Conservation (phyloP, 2,797 vertebrate genomes). For the Pangasius djambal region DNA sequence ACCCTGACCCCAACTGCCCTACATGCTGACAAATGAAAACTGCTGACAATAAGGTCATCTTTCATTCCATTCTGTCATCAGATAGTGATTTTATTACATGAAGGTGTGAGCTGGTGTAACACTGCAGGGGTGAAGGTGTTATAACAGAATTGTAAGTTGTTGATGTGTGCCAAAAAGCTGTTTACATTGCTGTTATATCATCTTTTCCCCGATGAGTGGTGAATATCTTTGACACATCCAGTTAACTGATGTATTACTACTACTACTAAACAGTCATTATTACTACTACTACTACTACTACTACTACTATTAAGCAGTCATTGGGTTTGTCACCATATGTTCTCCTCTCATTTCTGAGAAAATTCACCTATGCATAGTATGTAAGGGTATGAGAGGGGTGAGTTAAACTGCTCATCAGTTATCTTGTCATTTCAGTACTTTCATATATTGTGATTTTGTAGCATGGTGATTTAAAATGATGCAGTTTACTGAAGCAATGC, state of each 20-base stretch:
- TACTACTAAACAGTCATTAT: not conserved
- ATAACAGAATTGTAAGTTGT: not conserved
- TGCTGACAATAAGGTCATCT: not conserved
- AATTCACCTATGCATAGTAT: not conserved
- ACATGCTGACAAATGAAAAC: slow-evolving; percentile 12
- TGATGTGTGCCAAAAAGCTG: slow-evolving; percentile 12
- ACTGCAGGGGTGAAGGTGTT: not conserved
- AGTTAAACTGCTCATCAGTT: not conserved
- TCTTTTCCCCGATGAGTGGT: not conserved
- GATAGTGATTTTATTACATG: not conserved
- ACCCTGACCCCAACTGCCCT: not conserved
- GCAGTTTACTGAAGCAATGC: not conserved
- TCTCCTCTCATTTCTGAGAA: not conserved
- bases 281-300: not conserved
- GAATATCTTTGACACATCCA: not conserved
- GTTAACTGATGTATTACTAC: not conserved
- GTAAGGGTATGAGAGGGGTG: not conserved
- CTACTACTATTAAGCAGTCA: not conserved
- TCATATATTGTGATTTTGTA: not conserved
- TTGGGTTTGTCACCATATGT: not conserved
- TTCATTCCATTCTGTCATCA: slow-evolving; percentile 4
- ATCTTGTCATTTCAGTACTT: not conserved
- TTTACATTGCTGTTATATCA: not conserved
- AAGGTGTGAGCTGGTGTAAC: not conserved
- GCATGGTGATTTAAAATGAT: not conserved